Percentiles rank a stretch among this genome's conserved stretches.
These are phyloP conservation scores for Lepidotrigona ventralis DNA, from an alignment of 1,140 invertebrate species.

Conservation along the genomic window DNA sequence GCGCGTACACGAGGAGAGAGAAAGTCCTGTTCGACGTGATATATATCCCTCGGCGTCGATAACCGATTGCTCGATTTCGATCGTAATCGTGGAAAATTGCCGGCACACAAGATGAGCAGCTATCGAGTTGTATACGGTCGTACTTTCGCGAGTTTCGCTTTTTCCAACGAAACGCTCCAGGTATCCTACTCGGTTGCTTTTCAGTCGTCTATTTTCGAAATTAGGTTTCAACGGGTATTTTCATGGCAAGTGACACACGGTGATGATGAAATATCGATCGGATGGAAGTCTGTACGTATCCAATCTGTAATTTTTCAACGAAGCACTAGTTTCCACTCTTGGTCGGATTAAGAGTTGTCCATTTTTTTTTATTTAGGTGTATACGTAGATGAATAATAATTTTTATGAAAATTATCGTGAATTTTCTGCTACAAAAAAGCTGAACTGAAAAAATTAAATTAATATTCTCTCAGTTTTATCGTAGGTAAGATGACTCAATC, in stretches of 20 bases:
- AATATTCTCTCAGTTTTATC: no score
- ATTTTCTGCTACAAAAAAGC: no score
- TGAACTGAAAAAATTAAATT: no score
- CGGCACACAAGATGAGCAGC: background rate
- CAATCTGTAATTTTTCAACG: no score
- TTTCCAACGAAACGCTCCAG: background rate
- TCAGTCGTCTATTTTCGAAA: background rate
- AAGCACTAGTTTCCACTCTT: no score
- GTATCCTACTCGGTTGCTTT: background rate
- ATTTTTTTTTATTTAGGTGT: no score
- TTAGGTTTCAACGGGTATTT: background rate
- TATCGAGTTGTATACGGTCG: background rate
- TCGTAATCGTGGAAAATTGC: conserved; percentile 10
- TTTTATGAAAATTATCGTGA: no score
- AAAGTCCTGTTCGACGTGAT: conserved; percentile 15
- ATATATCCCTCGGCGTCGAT: conserved; percentile 18
- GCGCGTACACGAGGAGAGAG: background rate
- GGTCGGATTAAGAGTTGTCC: no score
- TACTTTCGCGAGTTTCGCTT: background rate
- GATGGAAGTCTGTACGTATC: no score
- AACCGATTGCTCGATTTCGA: conserved; percentile 21
- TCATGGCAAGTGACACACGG: background rate
- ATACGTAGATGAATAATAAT: no score
- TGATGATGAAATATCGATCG: no score
- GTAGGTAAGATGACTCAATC: no score